phyloP scores from a whole-genome alignment of 2,113 vertebrate species.

The Pedionomus torquatus region DNA sequence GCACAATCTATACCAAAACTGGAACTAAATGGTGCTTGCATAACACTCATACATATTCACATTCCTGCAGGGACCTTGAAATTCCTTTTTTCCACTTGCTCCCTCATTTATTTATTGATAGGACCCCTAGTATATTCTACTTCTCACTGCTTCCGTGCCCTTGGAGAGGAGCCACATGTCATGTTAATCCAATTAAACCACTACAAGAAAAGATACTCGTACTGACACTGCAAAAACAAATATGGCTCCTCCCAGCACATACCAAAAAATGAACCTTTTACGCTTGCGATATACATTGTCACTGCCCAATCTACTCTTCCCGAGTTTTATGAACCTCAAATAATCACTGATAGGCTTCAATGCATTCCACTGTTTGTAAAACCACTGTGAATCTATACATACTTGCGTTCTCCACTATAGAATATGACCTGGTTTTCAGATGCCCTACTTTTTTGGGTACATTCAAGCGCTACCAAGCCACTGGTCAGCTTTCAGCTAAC shows the following conservation, averaged over 20 bases:
- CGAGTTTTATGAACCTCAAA: background rate
- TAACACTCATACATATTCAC: background rate
- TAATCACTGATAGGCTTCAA: background rate
- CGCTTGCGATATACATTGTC: background rate
- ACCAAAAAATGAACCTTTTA: background rate
- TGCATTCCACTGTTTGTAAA: background rate
- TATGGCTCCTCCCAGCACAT: background rate
- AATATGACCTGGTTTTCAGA: constrained; percentile 48
- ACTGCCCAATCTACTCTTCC: background rate
- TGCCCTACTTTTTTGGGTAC: constrained; percentile 31
- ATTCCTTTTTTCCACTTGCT: background rate
- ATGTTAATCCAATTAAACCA: background rate
- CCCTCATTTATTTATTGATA: background rate
- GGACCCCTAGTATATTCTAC: background rate
- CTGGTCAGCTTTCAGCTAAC: background rate
- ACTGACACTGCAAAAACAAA: background rate
- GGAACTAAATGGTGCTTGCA: background rate
- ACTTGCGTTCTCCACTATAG: background rate
- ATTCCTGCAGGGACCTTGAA: background rate
- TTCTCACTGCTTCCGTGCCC: background rate
- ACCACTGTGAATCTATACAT: background rate
- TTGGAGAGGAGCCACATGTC: background rate
- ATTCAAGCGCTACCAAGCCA: background rate
- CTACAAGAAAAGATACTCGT: background rate
- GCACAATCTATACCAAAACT: background rate